Evolutionary conservation across 2,888 invertebrate species (phyloP).

Genomic region (Drepana falcataria): DNA sequence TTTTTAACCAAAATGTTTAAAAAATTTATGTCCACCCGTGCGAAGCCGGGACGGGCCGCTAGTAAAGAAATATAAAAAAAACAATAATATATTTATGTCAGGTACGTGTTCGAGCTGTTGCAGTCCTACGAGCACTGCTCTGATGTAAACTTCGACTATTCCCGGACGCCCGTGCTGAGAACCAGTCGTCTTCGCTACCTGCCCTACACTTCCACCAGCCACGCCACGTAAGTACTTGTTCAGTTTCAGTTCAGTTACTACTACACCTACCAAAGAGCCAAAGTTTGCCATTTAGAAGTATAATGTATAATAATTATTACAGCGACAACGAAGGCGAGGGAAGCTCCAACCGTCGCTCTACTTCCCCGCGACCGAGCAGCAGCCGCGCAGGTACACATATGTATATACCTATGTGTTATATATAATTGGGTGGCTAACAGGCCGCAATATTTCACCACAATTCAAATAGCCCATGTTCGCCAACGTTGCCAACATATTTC

Average conservation of each 20-base stretch:
- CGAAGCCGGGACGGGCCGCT: too few relatives aligned
- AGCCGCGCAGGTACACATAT: constrained; percentile 43
- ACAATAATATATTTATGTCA: constrained; percentile 20
- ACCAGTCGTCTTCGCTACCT: constrained; percentile 32
- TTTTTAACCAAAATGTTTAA: too few relatives aligned
- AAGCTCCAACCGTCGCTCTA: constrained; percentile 37
- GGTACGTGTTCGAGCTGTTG: constrained; percentile 82
- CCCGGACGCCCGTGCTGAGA: constrained; percentile 38
- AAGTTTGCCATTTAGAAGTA: too few relatives aligned
- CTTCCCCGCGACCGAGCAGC: constrained; percentile 54
- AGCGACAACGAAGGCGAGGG: constrained; percentile 37
- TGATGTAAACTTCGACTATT: constrained; percentile 54
- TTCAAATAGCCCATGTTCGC: too few relatives aligned
- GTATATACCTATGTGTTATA: too few relatives aligned
- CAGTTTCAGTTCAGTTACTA: too few relatives aligned
- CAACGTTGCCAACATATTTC: too few relatives aligned
- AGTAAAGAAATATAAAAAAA: too few relatives aligned
- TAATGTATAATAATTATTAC: constrained; percentile 1
- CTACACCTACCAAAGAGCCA: too few relatives aligned
- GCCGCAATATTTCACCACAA: too few relatives aligned
- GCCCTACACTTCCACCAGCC: constrained; percentile 13
- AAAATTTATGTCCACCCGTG: too few relatives aligned
- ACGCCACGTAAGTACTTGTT: constrained; percentile 14
- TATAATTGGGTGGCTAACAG: too few relatives aligned
- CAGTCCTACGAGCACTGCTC: constrained; percentile 81